Evolutionary conservation across 2,888 invertebrate genomes (phyloP).

Genomic region (Cantharis lateralis): DNA sequence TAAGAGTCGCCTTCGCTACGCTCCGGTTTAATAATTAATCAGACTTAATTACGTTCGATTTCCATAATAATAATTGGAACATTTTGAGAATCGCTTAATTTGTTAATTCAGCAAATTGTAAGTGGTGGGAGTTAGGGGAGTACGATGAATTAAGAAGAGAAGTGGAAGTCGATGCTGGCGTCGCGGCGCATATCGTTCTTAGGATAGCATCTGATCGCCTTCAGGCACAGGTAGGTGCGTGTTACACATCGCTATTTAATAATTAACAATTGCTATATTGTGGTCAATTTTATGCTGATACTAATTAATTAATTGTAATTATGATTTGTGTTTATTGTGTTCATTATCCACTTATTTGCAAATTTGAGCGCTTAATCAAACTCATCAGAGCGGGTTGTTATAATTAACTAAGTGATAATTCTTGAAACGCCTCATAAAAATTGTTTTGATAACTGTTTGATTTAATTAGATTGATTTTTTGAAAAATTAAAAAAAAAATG

Average conservation of each 20-base stretch:
- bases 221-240: slow-evolving; percentile 53
- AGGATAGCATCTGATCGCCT: slow-evolving; percentile 56
- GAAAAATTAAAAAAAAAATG: not conserved
- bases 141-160: slow-evolving; percentile 33
- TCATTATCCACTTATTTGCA: not conserved
- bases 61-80: slow-evolving; percentile 5
- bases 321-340: not conserved
- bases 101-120: slow-evolving; percentile 3
- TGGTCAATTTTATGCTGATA: slow-evolving; percentile 5
- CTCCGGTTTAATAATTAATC: too few relatives aligned
- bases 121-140: slow-evolving; percentile 35
- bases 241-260: slow-evolving; percentile 28
- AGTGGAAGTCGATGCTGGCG: slow-evolving; percentile 42
- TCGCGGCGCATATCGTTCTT: slow-evolving; percentile 56
- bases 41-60: not conserved
- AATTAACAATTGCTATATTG: slow-evolving; percentile 28
- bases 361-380: not conserved
- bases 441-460: not conserved
- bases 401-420: not conserved
- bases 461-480: not conserved
- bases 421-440: not conserved
- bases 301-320: slow-evolving; percentile 4
- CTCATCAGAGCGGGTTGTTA: not conserved
- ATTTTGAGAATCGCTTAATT: slow-evolving; percentile 30
- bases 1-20: too few relatives aligned